Evolutionary conservation across 2,113 vertebrate genomes (phyloP).

Genomic region (Sus scrofa): T2T-Sscrofa CM000815.6:27094501-27095000

Average conservation of each 20-base stretch:
- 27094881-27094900: neutral
- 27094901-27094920: neutral
- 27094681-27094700: neutral
- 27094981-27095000: neutral
- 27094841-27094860: neutral
- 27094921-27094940: too few relatives aligned
- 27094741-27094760: neutral
- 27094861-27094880: neutral
- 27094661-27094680: neutral
- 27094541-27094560: neutral
- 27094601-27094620: neutral
- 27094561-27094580: neutral
- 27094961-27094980: neutral
- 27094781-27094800: neutral
- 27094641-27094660: neutral
- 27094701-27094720: neutral
- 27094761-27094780: neutral
- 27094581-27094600: neutral
- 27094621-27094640: neutral
- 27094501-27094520: neutral
- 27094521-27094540: neutral
- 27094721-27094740: neutral
- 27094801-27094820: neutral
- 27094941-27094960: too few relatives aligned
- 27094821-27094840: neutral